Evolutionary conservation across 2,888 invertebrate species (phyloP).

Genomic region (Hydrotaea cyrtoneurina): DNA sequence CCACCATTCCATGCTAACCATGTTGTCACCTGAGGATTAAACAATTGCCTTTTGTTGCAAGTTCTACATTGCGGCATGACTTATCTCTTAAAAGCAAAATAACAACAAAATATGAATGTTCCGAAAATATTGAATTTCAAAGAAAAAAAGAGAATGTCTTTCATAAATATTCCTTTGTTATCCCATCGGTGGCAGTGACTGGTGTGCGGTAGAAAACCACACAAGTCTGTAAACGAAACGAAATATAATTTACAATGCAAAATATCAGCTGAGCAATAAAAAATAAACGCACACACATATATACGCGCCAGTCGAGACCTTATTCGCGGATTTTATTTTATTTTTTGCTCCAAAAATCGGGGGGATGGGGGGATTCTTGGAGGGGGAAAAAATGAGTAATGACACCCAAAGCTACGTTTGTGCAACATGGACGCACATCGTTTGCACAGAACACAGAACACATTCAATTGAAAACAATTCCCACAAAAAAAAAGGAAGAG

Average conservation of each 20-base stretch:
- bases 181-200: conserved; percentile 24
- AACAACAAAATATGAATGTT: too few species aligned
- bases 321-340: conserved; percentile 13
- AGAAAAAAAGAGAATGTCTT: conserved; percentile 11
- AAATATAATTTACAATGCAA: conserved; percentile 60
- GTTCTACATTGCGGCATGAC: too few species aligned
- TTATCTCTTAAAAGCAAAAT: too few species aligned
- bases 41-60: too few species aligned
- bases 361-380: conserved; percentile 22
- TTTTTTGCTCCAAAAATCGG: not conserved
- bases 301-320: not conserved
- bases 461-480: conserved; percentile 62
- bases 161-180: conserved; percentile 62
- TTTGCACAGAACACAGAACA: conserved; percentile 45
- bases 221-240: conserved; percentile 61
- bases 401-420: conserved; percentile 64
- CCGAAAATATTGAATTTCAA: conserved; percentile 13
- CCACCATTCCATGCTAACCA: too few species aligned
- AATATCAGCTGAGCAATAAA: conserved; percentile 53
- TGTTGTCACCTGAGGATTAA: too few species aligned
- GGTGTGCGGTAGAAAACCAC: conserved; percentile 53
- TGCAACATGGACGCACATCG: conserved; percentile 30
- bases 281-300: conserved; percentile 24
- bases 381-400: conserved; percentile 65
- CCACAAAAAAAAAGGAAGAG: conserved; percentile 38